Conservation (phyloP, 2,888 invertebrate species). For the Trichacis sp. region DNA sequence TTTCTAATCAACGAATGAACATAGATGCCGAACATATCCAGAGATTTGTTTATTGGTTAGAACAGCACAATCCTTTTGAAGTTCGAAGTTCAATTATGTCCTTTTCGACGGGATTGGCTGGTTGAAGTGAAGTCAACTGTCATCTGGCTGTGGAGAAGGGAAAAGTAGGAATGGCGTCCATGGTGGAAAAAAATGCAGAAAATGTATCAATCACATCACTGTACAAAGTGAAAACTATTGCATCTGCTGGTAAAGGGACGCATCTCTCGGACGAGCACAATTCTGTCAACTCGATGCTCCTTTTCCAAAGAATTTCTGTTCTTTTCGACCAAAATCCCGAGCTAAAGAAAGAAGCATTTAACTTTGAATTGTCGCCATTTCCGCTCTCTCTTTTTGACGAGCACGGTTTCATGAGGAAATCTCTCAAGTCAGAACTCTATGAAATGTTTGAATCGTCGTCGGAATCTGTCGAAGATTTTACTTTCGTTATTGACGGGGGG, state of each 20-base stretch:
- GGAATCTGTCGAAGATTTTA: neutral
- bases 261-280: neutral
- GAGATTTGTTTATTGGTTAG: conserved; percentile 42
- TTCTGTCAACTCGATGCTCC: conserved; percentile 40
- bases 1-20: conserved; percentile 31
- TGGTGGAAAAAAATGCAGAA: conserved; percentile 35
- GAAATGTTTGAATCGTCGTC: conserved; percentile 13
- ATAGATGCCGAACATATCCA: conserved; percentile 41
- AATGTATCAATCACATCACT: conserved; percentile 26
- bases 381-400: conserved; percentile 40
- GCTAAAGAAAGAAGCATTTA: conserved; percentile 27
- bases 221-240: conserved; percentile 28
- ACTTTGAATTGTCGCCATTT: conserved; percentile 43
- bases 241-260: neutral
- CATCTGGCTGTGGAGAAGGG: conserved; percentile 42
- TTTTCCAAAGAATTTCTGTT: conserved; percentile 48
- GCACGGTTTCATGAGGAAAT: conserved; percentile 26
- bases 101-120: conserved; percentile 37
- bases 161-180: conserved; percentile 16
- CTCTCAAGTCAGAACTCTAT: conserved; percentile 32
- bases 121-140: conserved; percentile 36
- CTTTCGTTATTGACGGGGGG: conserved; percentile 35
- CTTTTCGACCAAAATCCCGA: conserved; percentile 34
- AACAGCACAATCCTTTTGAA: conserved; percentile 42
- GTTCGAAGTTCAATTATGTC: conserved; percentile 1